phyloP scores from a whole-genome alignment of 2,113 vertebrate genomes.

The Callithrix jacchus region DNA sequence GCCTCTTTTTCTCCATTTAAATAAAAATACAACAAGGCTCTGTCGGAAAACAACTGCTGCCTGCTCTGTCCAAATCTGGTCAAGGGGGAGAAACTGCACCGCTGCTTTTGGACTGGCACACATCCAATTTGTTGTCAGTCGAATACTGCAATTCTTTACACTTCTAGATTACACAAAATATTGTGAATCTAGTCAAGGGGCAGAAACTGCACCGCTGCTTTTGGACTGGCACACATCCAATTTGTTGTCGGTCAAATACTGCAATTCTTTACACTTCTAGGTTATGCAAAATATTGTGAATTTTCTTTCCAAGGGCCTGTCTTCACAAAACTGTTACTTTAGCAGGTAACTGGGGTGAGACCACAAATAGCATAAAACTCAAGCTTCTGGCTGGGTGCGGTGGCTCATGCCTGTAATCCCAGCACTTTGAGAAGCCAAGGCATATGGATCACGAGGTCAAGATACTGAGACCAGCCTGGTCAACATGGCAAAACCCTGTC shows the following conservation, averaged over 20 bases:
- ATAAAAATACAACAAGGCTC: neutral
- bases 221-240: neutral
- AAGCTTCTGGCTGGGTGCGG: neutral
- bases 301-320: neutral
- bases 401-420: no score
- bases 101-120: neutral
- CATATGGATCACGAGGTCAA: no score
- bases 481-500: no score
- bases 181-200: neutral
- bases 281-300: neutral
- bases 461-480: no score
- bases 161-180: constrained; percentile 11
- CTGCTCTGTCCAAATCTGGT: neutral
- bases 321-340: neutral
- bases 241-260: neutral
- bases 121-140: neutral
- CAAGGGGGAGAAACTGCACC: neutral
- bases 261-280: neutral
- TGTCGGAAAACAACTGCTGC: constrained; percentile 26
- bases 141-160: neutral
- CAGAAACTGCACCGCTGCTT: accelerated
- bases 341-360: neutral
- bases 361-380: neutral
- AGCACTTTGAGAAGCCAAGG: no score
- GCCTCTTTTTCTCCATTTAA: neutral